Percentiles rank a stretch among this genome's conserved stretches.
phyloP scores from a whole-genome alignment of 2,888 invertebrate species.

The Bellardia bayeri region DNA sequence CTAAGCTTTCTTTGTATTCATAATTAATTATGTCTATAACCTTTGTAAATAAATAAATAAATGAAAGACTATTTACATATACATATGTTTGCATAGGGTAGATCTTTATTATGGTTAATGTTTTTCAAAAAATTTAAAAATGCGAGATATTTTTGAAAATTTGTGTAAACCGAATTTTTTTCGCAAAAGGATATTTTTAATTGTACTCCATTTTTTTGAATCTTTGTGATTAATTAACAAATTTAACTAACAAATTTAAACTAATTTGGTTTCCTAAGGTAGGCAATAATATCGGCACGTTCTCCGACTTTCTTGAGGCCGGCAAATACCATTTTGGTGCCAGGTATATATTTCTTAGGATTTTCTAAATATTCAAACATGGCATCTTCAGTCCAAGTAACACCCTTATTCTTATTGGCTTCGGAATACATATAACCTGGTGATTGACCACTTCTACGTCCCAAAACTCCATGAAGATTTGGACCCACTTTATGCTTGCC shows the following conservation, averaged over 20 bases:
- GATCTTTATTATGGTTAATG: no score
- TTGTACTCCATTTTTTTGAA: no score
- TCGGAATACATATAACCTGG: constrained; percentile 95
- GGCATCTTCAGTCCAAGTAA: constrained; percentile 96
- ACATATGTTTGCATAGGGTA: no score
- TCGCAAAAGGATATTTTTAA: no score
- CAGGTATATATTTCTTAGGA: constrained; percentile 99
- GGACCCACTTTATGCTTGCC: constrained; percentile 99
- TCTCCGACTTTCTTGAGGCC: constrained; percentile 98
- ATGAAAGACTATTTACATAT: no score
- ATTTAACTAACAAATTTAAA: not conserved
- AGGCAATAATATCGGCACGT: constrained; percentile 96
- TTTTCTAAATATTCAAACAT: constrained; percentile 98
- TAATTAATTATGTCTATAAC: no score
- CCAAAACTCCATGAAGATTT: constrained; percentile 94
- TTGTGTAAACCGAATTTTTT: no score
- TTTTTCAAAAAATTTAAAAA: no score
- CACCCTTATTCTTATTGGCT: constrained; percentile 98
- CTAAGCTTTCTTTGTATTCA: no score
- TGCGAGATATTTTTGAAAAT: no score
- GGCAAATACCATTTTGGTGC: constrained; percentile 99
- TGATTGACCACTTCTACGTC: constrained; percentile 97
- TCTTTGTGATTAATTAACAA: not conserved
- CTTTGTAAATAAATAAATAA: no score
- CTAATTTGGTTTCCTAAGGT: constrained; percentile 87